Evolutionary conservation across 2,113 vertebrate genomes (phyloP).

Genomic region (Nibea albiflora): DNA sequence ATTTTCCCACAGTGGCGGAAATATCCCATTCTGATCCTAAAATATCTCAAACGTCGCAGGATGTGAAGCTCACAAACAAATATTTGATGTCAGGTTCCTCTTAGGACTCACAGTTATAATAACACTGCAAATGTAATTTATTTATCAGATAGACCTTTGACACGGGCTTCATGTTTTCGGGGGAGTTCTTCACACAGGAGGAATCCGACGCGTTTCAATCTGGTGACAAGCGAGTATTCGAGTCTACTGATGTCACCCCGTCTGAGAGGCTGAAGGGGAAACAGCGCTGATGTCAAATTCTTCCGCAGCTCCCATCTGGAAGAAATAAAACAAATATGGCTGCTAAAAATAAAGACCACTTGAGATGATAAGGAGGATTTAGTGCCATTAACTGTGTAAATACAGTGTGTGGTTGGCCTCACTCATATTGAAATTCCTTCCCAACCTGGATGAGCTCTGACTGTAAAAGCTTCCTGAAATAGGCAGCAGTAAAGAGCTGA

Average conservation of each 20-base stretch:
- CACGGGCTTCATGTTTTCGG: conserved; percentile 1
- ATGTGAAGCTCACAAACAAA: conserved; percentile 57
- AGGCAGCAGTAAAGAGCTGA: conserved; percentile 43
- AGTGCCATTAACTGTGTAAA: conserved; percentile 74
- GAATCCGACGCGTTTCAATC: conserved; percentile 31
- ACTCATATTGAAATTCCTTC: conserved; percentile 68
- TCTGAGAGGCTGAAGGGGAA: conserved; percentile 73
- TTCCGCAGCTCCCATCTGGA: conserved; percentile 76
- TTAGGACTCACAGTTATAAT: conserved; percentile 16
- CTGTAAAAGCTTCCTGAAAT: conserved; percentile 48
- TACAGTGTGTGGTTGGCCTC: conserved; percentile 63
- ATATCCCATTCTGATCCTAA: conserved; percentile 43
- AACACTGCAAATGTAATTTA: conserved; percentile 39
- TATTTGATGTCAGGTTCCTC: conserved; percentile 18
- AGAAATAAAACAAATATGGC: conserved; percentile 76
- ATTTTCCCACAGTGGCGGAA: conserved; percentile 74
- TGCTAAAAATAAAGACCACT: conserved; percentile 79
- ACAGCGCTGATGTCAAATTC: conserved; percentile 75
- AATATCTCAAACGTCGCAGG: conserved; percentile 36
- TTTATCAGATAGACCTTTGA: conserved; percentile 62
- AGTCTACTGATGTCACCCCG: conserved; percentile 74
- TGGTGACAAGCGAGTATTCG: conserved; percentile 42
- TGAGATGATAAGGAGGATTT: conserved; percentile 78
- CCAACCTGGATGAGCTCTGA: conserved; percentile 56
- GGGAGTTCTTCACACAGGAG: conserved; percentile 5